These are phyloP conservation scores for Aphelinus certus DNA, from an alignment of 1,140 invertebrate genomes.

Conservation along the genomic window DNA sequence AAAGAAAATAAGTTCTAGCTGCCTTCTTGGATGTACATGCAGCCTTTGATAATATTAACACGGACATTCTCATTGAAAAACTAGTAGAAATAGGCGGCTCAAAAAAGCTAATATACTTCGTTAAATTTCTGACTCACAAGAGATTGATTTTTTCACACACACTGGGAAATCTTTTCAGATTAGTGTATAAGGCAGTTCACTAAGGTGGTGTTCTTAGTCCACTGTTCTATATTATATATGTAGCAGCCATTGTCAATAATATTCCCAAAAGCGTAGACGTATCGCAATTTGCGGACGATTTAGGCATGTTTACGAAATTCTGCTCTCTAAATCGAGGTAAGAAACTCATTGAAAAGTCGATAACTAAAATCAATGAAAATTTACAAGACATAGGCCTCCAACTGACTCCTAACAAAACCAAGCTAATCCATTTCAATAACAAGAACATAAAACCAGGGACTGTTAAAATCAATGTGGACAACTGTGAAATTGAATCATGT, in stretches of 20 bases:
- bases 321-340: not conserved
- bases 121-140: slow-evolving; percentile 7
- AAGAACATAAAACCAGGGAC: slow-evolving; percentile 10
- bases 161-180: not conserved
- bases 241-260: not conserved
- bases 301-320: not conserved
- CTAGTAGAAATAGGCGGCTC: not conserved
- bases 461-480: not conserved
- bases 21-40: slow-evolving; percentile 25
- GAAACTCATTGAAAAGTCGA: slow-evolving; percentile 18
- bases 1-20: not conserved
- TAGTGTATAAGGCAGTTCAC: not conserved
- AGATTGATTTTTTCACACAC: not conserved
- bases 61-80: slow-evolving; percentile 18
- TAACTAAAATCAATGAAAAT: slow-evolving; percentile 28
- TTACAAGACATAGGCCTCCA: slow-evolving; percentile 27
- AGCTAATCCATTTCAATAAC: slow-evolving; percentile 37
- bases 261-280: not conserved
- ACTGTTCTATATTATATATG: not conserved
- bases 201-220: not conserved
- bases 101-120: not conserved
- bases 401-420: slow-evolving; percentile 14
- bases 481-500: not conserved
- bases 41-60: slow-evolving; percentile 33
- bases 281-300: slow-evolving; percentile 6